Conservation (phyloP, 1,140 invertebrate species). For the Octopus bimaculoides region DNA sequence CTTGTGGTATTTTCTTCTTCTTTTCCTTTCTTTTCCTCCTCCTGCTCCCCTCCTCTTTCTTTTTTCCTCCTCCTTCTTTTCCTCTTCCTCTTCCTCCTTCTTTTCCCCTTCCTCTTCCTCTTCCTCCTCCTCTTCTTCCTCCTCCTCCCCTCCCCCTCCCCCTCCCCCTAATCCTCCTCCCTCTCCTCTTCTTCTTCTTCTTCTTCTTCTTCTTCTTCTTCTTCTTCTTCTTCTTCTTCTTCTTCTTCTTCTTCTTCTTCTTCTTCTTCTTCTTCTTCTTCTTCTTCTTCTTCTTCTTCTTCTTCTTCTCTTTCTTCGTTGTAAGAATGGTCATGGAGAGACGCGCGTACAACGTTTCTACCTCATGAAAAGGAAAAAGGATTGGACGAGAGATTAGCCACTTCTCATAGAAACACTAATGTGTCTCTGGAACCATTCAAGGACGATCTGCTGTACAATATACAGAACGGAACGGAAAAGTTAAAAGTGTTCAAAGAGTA, state of each 20-base stretch:
- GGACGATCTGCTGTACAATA: too few relatives aligned
- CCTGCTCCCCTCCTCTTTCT: constrained; percentile 8
- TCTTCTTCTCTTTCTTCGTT: too few relatives aligned
- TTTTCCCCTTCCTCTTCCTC: background rate
- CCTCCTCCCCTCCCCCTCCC: background rate
- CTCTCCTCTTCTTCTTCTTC: background rate
- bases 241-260: background rate
- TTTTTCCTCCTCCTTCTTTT: background rate
- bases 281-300: too few relatives aligned
- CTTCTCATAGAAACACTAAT: too few relatives aligned
- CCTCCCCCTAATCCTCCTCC: background rate
- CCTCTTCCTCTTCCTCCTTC: background rate
- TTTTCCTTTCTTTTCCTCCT: constrained; percentile 5
- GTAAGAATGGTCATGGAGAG: too few relatives aligned
- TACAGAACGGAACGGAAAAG: too few relatives aligned
- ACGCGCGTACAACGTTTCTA: too few relatives aligned
- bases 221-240: too few relatives aligned
- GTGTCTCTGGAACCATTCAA: too few relatives aligned
- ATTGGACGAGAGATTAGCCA: too few relatives aligned
- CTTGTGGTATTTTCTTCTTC: background rate
- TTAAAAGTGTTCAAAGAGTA: too few relatives aligned
- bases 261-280: background rate
- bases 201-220: background rate
- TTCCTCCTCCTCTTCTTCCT: background rate
- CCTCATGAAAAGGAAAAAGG: too few relatives aligned